phyloP scores from a whole-genome alignment of 2,113 vertebrate species.

The Phoenicopterus ruber region DNA sequence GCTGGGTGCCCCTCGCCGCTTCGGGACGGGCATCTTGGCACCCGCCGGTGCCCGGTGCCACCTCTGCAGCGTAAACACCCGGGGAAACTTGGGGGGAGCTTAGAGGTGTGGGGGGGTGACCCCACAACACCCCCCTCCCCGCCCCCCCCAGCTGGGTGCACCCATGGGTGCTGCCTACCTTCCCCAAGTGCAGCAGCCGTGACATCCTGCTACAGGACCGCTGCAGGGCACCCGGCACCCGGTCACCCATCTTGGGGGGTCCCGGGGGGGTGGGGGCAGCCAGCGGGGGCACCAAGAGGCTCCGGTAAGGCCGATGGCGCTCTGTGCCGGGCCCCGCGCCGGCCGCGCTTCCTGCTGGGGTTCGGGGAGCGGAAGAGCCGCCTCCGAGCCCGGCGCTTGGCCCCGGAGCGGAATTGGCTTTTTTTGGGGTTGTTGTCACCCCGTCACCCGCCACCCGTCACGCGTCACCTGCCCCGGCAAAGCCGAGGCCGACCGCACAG shows the following conservation, averaged over 20 bases:
- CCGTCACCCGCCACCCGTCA: background rate
- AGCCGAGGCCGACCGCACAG: fast-evolving
- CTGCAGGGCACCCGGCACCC: fast-evolving
- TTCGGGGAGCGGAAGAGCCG: conserved; percentile 12
- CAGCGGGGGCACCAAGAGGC: background rate
- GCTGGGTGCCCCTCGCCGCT: fast-evolving
- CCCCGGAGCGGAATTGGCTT: background rate
- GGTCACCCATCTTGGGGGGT: background rate
- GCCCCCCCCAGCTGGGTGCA: fast-evolving
- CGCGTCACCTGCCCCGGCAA: fast-evolving
- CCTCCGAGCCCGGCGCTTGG: background rate
- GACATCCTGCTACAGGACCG: background rate
- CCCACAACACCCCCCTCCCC: background rate
- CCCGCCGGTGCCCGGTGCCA: fast-evolving
- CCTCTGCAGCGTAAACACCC: fast-evolving
- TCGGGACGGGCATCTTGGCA: background rate
- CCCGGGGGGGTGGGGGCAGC: background rate
- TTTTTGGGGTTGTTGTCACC: background rate
- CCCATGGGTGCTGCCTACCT: conserved; percentile 51
- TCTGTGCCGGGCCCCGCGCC: background rate
- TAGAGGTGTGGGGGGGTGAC: background rate
- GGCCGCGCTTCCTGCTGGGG: background rate
- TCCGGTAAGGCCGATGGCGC: fast-evolving
- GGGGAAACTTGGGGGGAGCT: fast-evolving
- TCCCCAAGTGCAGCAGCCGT: background rate